A percentile compares a stretch with the other conserved stretches of the same genome.
Conservation (phyloP, 1,140 invertebrate species). For the Conopomorpha cramerella region DNA sequence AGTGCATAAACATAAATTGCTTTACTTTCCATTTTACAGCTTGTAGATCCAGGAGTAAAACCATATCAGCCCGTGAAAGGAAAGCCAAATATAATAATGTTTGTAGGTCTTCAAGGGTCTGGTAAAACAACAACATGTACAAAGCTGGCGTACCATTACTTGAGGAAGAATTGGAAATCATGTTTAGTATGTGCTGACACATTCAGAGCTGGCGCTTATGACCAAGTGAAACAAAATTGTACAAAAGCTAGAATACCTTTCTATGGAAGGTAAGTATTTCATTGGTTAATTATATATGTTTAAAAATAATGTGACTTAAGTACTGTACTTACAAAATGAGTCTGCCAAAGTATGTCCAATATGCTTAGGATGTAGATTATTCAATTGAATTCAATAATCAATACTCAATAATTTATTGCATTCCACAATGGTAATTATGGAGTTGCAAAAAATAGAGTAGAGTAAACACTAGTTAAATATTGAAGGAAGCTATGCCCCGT, state of each 20-base stretch:
- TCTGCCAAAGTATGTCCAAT: no score
- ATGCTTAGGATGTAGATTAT: no score
- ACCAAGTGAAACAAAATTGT: constrained; percentile 99
- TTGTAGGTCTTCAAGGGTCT: constrained; percentile 98
- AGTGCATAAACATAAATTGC: no score
- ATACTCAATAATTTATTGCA: no score
- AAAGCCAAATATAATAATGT: constrained; percentile 97
- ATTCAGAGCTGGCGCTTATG: constrained; percentile 99
- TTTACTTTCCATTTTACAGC: constrained; percentile 57
- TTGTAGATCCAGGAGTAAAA: constrained; percentile 98
- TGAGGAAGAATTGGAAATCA: constrained; percentile 99
- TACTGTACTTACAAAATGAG: neutral
- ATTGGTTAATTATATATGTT: no score
- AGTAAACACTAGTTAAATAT: no score
- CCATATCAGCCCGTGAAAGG: constrained; percentile 96
- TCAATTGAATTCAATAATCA: neutral
- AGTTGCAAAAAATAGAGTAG: no score
- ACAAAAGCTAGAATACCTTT: constrained; percentile 99
- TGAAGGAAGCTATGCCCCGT: no score
- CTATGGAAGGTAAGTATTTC: constrained; percentile 94
- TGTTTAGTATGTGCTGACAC: constrained; percentile 99
- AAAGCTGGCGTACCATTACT: constrained; percentile 98
- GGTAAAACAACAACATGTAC: constrained; percentile 99
- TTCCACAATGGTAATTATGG: no score
- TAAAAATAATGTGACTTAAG: neutral